Base-by-base conservation (phyloP, 2,797 vertebrate species). In the Rhadinocentrus ornatus region DNA sequence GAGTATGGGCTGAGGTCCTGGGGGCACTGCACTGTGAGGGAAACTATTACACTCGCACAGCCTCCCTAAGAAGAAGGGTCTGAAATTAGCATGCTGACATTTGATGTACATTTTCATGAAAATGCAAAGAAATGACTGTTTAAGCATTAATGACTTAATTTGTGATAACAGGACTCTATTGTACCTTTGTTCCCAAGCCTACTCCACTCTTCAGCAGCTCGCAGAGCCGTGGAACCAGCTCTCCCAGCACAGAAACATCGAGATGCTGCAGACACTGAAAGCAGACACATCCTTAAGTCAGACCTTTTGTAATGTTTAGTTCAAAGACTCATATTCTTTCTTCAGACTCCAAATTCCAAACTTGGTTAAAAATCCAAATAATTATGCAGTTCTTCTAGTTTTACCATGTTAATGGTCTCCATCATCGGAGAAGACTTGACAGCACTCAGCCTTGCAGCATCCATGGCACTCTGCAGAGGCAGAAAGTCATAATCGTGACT, bases 341-440 rank as follows among this genome's bases (percentile, higher is more conserved):
- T 4, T 37, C 5, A 59, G 71, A 73, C 22, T 41, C 10, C 10
- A 3, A 41, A 6, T 18, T 41, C 16, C 16, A 41, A 41, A 41
- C 41, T 7, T 8, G 41, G 18, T 44, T 10, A 65, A 62, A 37
- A 68, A 1, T n/a, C 5, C 8, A 41, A 24, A 34, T 15, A 50
- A 26, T 9, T 68, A 16, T n/a, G 22, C 32, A 54, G 6, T 24
- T 58, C 18, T 1, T 3, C 13, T 37, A 15, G 62, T 65, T 56
- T 73, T 91, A 98, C 98, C 97, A 98, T 97, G 88, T 99, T 99
- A 78, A 99, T 91, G 0, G 98, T 99, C 92, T 99, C 98, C 98
- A 99, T 99, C 97, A 99, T 98, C 41, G 97, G 98, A 77, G 98
- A 99, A 3, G 97, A 97, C 80, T 97, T 99, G 64, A 97, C 97